A percentile compares a stretch with the other conserved stretches of the same genome.
These are phyloP conservation scores for Pristionchus arcanus DNA, from an alignment of 2,888 invertebrate species.

Conservation along the genomic window DNA sequence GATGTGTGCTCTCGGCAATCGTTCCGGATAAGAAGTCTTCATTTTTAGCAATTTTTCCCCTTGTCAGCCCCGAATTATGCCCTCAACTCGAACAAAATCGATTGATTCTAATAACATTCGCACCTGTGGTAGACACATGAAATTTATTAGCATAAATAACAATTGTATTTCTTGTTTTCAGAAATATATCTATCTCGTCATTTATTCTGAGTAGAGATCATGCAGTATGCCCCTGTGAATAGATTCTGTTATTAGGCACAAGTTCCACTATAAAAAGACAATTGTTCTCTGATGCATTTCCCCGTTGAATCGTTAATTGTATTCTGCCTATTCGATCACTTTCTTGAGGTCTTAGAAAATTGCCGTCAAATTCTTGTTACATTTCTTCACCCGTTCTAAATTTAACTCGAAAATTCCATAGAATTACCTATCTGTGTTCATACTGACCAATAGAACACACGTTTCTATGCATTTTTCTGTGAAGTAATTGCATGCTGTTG, in stretches of 20 bases:
- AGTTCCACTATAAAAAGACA: neutral
- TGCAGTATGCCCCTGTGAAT: neutral
- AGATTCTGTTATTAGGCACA: neutral
- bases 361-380: neutral
- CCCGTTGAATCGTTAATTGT: too few relatives aligned
- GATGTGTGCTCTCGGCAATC: neutral
- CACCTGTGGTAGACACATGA: too few relatives aligned
- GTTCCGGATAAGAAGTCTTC: neutral
- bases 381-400: neutral
- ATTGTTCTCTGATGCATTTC: conserved; percentile 1
- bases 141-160: neutral
- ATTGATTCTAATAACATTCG: too few relatives aligned
- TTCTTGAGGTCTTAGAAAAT: neutral
- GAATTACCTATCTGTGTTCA: neutral
- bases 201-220: neutral
- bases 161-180: neutral
- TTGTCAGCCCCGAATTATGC: too few relatives aligned
- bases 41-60: neutral
- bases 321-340: neutral
- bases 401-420: neutral
- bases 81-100: too few relatives aligned
- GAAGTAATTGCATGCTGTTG: neutral
- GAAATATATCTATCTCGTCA: neutral
- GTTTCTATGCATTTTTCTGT: neutral
- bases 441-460: neutral